Base-by-base conservation (phyloP, 2,113 vertebrate genomes). In the Prunella himalayana region DNA sequence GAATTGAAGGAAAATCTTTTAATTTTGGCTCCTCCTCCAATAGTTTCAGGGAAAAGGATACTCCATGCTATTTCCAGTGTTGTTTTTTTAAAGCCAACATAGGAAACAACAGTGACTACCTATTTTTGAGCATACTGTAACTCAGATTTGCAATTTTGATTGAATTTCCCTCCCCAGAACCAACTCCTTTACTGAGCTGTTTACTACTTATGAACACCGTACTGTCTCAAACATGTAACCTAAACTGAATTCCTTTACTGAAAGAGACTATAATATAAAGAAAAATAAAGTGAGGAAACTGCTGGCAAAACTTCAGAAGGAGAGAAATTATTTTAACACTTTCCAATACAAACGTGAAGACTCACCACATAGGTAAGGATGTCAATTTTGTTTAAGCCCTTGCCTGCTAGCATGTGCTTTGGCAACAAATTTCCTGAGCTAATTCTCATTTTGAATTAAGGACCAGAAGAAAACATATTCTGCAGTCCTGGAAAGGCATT, bases 401-500 rank as follows among this genome's bases (percentile, higher is more conserved):
- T 89, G 30, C 53, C 70, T 51, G 70, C 77, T 86, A 49, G 80
- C 50, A 82, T 76, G 70, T 59, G 71, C 42, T 82, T 65, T 92
- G 18, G 45, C 70, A 63, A 56, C 7, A 9, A 66, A 77, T 79
- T 69, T 49, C 16, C 60, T 27, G 35, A n/a, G 39, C 82, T 92
- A 86, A 90, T 85, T 81, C 68, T 93, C 88, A 35, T 96, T 92
- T 88, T 79, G 63, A 93, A 88, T 82, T 92, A 90, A 93, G 63
- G 88, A 97, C 80, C 65, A 89, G 93, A 96, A 90, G 61, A 10
- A 92, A 97, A 96, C 42, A 60, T 70, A 70, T 86, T 81, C 76
- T 90, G 84, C 39, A 92, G 75, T 61, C 90, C 95, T 97, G 92
- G 95, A 80, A 96, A 97, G 82, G 63, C 80, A 87, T 91, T 81